Evolutionary conservation across 2,888 invertebrate genomes (phyloP).

Genomic region (Agrenia bidenticulata): DNA sequence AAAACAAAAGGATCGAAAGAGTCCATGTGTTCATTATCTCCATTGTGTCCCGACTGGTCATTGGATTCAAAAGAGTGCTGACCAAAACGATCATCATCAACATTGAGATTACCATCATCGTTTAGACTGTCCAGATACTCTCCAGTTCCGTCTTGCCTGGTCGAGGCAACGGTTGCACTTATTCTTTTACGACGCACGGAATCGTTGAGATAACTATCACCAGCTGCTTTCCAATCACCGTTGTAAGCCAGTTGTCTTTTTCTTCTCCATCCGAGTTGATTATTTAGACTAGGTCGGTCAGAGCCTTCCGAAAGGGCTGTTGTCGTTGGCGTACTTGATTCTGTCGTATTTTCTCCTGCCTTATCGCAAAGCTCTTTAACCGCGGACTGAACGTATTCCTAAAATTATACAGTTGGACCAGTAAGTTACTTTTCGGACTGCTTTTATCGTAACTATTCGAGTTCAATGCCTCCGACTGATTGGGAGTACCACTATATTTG

Average conservation of each 20-base stretch:
- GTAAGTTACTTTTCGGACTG: too few relatives aligned
- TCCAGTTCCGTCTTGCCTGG: too few relatives aligned
- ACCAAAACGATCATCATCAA: conserved; percentile 1
- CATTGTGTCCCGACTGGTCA: neutral
- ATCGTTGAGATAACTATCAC: too few relatives aligned
- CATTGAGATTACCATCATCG: neutral
- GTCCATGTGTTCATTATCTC: conserved; percentile 16
- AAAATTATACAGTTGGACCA: conserved; percentile 2
- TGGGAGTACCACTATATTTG: too few relatives aligned
- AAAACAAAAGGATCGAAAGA: conserved; percentile 40
- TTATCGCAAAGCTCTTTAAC: conserved; percentile 33
- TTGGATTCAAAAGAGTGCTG: neutral
- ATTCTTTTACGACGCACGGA: too few relatives aligned
- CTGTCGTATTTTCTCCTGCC: conserved; percentile 12
- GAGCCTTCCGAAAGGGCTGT: neutral
- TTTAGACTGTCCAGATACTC: too few relatives aligned
- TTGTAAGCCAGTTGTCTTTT: too few relatives aligned
- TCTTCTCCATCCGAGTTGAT: neutral
- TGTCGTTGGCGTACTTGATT: neutral
- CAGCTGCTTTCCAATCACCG: too few relatives aligned
- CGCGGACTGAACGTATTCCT: conserved; percentile 33
- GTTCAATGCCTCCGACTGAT: too few relatives aligned
- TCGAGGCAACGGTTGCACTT: too few relatives aligned
- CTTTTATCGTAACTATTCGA: too few relatives aligned
- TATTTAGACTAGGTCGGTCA: conserved; percentile 3